Percentiles rank a stretch among this genome's conserved stretches.
Conservation (phyloP, 2,888 invertebrate species). For the Dusona sp. region DNA sequence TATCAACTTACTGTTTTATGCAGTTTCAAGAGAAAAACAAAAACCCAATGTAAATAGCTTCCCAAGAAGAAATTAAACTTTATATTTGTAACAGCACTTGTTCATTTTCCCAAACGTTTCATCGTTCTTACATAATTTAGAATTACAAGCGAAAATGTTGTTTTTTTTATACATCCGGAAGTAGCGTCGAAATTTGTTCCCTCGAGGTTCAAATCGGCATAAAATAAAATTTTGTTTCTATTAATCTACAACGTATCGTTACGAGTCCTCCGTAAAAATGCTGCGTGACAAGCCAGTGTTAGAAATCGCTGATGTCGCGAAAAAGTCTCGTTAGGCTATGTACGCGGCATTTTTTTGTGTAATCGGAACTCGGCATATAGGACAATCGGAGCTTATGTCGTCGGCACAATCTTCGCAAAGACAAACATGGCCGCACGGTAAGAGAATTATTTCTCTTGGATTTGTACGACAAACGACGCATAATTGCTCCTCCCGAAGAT, state of each 20-base stretch:
- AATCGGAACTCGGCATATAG: slow-evolving; percentile 91
- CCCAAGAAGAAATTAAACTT: slow-evolving; percentile 30
- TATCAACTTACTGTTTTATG: background rate
- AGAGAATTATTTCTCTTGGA: slow-evolving; percentile 93
- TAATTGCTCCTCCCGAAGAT: slow-evolving; percentile 88
- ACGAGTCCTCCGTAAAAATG: background rate
- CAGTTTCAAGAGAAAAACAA: background rate
- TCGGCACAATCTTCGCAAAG: slow-evolving; percentile 94
- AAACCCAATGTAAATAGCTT: slow-evolving; percentile 29
- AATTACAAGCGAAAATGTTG: background rate
- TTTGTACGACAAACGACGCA: slow-evolving; percentile 95
- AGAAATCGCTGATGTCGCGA: background rate
- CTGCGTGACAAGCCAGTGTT: background rate
- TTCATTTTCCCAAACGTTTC: background rate
- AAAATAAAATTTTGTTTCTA: slow-evolving; percentile 53
- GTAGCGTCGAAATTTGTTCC: background rate
- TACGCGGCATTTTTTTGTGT: slow-evolving; percentile 91
- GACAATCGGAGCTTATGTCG: slow-evolving; percentile 90
- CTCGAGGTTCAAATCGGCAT: background rate
- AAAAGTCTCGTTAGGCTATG: slow-evolving; percentile 86
- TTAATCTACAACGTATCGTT: slow-evolving; percentile 42
- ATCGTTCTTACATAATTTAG: background rate
- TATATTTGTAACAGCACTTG: slow-evolving; percentile 20
- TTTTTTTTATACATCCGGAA: background rate
- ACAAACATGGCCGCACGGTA: slow-evolving; percentile 96